A percentile compares a stretch with the other conserved stretches of the same genome.
phyloP scores from a whole-genome alignment of 2,888 invertebrate genomes.

The Odontocolon sp. region DNA sequence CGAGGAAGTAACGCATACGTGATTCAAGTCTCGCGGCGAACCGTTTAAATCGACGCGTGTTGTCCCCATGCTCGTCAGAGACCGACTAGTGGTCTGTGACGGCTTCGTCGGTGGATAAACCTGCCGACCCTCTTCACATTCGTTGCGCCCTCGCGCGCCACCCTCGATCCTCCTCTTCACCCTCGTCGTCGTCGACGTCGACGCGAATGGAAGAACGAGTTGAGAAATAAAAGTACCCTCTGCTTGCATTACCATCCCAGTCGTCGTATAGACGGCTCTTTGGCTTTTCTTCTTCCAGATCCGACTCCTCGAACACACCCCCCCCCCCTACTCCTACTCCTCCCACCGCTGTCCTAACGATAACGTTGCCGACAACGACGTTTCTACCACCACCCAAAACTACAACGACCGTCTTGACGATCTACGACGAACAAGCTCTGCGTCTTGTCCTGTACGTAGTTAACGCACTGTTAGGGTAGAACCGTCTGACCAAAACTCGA shows the following conservation, averaged over 20 bases:
- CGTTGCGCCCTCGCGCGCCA: slow-evolving; percentile 28
- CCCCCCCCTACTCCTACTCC: not conserved
- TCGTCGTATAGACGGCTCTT: slow-evolving; percentile 1
- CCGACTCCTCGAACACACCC: not conserved
- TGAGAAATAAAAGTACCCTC: slow-evolving; percentile 46
- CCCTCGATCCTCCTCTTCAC: slow-evolving; percentile 21
- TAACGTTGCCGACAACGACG: not conserved
- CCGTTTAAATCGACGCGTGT: slow-evolving; percentile 66
- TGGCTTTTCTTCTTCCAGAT: not conserved
- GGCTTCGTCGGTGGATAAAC: slow-evolving; percentile 34
- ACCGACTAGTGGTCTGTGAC: slow-evolving; percentile 67
- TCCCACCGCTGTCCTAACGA: too few species aligned
- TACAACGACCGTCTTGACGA: too few species aligned
- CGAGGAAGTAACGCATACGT: slow-evolving; percentile 32
- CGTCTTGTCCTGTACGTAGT: too few species aligned
- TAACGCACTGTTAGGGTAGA: too few species aligned
- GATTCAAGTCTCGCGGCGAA: slow-evolving; percentile 37
- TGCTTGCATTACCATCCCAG: slow-evolving; percentile 9
- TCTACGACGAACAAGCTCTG: too few species aligned
- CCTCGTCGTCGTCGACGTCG: not conserved
- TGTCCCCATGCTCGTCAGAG: slow-evolving; percentile 71
- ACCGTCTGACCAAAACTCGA: too few species aligned
- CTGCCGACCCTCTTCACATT: slow-evolving; percentile 16
- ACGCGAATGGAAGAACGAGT: slow-evolving; percentile 48
- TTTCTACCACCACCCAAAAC: not conserved